Conservation (phyloP, 2,797 vertebrate genomes). For the Pteropus rufus region DNA sequence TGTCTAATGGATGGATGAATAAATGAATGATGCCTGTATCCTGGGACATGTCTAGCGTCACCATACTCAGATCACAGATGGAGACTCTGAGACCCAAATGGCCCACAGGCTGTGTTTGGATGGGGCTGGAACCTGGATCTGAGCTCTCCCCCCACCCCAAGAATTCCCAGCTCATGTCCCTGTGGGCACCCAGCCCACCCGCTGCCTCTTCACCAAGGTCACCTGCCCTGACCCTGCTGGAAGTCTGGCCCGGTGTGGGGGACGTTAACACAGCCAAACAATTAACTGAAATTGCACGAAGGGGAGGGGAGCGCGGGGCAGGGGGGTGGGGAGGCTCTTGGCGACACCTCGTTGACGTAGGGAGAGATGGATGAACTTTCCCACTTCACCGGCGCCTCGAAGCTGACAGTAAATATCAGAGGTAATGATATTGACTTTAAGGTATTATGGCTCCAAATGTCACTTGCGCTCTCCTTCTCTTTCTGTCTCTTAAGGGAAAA, state of each 20-base stretch:
- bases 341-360: conserved; percentile 34
- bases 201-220: background rate
- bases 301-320: background rate
- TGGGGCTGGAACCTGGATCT: background rate
- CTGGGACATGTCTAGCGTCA: background rate
- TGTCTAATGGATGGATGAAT: background rate
- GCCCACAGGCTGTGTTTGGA: background rate
- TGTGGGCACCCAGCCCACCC: accelerated
- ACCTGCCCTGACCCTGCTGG: background rate
- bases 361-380: conserved; percentile 81
- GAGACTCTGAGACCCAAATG: background rate
- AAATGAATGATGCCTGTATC: background rate
- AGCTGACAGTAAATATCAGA: conserved; percentile 87
- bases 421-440: conserved; percentile 88
- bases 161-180: background rate
- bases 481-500: conserved; percentile 60
- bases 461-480: conserved; percentile 80
- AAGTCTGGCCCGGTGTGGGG: background rate
- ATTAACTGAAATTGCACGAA: conserved; percentile 37
- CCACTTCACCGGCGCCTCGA: conserved; percentile 76
- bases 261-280: background rate
- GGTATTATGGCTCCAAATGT: conserved; percentile 86
- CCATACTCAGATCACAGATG: background rate
- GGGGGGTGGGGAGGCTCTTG: background rate
- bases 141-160: background rate